Percentiles rank a stretch among this genome's conserved stretches.
Evolutionary conservation across 2,888 invertebrate genomes (phyloP).

Genomic region (Epinotia nisella): DNA sequence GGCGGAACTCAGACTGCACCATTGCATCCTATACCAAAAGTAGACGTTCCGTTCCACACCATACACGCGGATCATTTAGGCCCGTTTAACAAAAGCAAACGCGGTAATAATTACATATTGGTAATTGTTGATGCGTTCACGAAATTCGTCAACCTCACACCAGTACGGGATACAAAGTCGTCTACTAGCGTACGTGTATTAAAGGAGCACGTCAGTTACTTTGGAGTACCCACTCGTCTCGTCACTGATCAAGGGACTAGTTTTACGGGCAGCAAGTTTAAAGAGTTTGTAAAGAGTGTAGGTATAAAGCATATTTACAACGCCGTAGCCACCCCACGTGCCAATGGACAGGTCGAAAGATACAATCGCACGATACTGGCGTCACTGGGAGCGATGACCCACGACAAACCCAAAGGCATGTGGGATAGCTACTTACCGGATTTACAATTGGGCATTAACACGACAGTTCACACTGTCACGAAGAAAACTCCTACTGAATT

Average conservation of each 20-base stretch:
- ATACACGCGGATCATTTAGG: not conserved
- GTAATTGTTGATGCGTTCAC: too few relatives aligned
- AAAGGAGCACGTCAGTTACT: not conserved
- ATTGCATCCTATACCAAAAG: too few relatives aligned
- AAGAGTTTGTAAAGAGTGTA: not conserved
- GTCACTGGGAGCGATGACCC: not conserved
- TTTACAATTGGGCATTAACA: conserved; percentile 46
- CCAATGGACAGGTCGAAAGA: not conserved
- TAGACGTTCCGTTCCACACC: too few relatives aligned
- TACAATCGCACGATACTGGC: not conserved
- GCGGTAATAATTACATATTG: too few relatives aligned
- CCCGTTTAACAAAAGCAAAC: too few relatives aligned
- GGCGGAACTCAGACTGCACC: too few relatives aligned
- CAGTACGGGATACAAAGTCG: conserved; percentile 13
- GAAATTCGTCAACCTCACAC: too few relatives aligned
- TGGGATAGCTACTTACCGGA: conserved; percentile 43
- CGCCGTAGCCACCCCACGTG: not conserved
- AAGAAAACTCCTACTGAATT: conserved; percentile 42
- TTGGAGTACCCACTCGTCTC: not conserved
- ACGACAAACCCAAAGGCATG: conserved; percentile 22
- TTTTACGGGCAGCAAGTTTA: not conserved
- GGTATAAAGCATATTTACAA: not conserved
- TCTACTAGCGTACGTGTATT: not conserved
- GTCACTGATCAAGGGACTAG: not conserved
- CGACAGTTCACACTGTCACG: conserved; percentile 24